These are phyloP conservation scores for Nephrotoma appendiculata DNA, from an alignment of 2,888 invertebrate species.

Conservation along the genomic window DNA sequence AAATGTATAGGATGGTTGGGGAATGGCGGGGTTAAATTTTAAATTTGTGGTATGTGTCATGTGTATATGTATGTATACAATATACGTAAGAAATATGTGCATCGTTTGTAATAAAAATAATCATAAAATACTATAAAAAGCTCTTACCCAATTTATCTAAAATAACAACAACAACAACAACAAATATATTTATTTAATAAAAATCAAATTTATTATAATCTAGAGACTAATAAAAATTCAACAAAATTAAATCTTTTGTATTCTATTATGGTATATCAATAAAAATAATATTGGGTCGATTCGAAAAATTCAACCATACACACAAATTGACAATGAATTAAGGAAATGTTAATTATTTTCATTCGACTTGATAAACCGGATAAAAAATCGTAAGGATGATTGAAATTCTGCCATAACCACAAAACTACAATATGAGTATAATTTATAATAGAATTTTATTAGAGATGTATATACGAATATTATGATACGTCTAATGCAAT, in stretches of 20 bases:
- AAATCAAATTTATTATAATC: background rate
- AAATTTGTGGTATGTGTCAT: background rate
- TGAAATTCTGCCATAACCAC: background rate
- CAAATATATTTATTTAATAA: background rate
- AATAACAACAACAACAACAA: background rate
- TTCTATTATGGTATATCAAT: background rate
- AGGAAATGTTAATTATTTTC: background rate
- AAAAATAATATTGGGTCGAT: background rate
- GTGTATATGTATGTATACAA: background rate
- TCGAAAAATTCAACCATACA: background rate
- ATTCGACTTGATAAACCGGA: background rate
- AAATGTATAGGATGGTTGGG: background rate
- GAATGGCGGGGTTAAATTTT: background rate
- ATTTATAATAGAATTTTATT: background rate
- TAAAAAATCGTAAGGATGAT: background rate
- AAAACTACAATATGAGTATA: background rate
- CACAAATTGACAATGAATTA: background rate
- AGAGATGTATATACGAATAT: background rate
- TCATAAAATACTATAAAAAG: background rate
- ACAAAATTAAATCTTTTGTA: background rate
- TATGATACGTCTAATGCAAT: background rate
- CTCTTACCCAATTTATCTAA: background rate
- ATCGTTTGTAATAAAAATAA: background rate
- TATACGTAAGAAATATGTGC: background rate
- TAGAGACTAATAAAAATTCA: background rate